phyloP scores from a whole-genome alignment of 2,797 vertebrate species.

The Halcyon chelicuti region DNA sequence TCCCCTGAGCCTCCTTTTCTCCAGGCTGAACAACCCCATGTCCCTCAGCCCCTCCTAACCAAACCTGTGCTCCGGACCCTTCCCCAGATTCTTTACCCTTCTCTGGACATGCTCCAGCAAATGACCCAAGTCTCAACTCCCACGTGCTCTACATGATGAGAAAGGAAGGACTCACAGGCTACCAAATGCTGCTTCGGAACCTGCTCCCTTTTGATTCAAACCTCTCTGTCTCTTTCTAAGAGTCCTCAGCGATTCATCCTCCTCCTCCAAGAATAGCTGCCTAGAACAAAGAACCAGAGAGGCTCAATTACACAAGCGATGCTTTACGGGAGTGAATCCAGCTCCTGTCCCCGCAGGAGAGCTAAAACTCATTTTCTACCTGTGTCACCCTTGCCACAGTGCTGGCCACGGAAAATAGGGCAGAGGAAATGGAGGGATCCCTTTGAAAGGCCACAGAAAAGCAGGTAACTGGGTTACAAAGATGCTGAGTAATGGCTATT shows the following conservation, averaged over 20 bases:
- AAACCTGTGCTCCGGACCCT: no score
- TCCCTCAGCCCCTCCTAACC: no score
- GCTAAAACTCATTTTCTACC: neutral
- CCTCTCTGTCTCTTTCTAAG: neutral
- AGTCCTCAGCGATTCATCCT: neutral
- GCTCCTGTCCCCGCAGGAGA: neutral
- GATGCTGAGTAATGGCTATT: neutral
- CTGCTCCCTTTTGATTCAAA: neutral
- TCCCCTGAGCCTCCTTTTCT: no score
- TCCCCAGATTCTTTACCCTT: no score
- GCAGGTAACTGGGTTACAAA: conserved; percentile 31
- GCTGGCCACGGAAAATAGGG: neutral
- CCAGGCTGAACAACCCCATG: no score
- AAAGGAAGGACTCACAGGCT: neutral
- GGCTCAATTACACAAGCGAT: neutral
- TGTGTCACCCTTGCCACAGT: neutral
- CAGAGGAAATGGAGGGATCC: neutral
- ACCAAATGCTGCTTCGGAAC: neutral
- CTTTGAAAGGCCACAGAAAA: neutral
- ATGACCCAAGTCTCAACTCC: neutral
- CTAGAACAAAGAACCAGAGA: conserved; percentile 2
- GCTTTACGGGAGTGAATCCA: neutral
- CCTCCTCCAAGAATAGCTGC: neutral
- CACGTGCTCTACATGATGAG: neutral
- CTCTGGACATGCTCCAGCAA: neutral